Percentiles rank a stretch among this genome's conserved stretches.
phyloP scores from a whole-genome alignment of 2,113 vertebrate species.

The Synchiropus splendidus region DNA sequence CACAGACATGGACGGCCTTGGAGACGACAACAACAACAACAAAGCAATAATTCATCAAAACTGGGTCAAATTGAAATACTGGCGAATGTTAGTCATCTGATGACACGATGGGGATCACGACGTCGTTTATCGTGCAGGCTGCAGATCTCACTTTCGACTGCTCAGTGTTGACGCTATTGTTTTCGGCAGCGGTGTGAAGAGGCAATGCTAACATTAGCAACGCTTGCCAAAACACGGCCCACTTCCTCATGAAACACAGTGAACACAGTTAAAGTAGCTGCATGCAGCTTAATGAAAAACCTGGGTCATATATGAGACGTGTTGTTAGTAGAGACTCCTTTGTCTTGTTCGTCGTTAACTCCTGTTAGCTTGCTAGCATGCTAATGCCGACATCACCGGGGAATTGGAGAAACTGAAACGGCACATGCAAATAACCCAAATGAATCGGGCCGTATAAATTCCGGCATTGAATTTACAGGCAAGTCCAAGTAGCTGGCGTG shows the following conservation, averaged over 20 bases:
- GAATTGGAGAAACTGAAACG: slow-evolving; percentile 26
- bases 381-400: slow-evolving; percentile 28
- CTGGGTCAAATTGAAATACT: too few relatives aligned
- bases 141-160: too few relatives aligned
- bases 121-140: not conserved
- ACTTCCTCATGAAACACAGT: too few relatives aligned
- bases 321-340: slow-evolving; percentile 32
- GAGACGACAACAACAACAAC: slow-evolving; percentile 34
- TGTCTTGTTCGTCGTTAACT: slow-evolving; percentile 52
- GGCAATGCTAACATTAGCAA: slow-evolving; percentile 16
- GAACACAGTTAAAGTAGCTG: too few relatives aligned
- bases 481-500: too few relatives aligned
- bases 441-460: too few relatives aligned
- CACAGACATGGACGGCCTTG: not conserved
- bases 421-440: slow-evolving; percentile 13
- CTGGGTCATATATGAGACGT: not conserved
- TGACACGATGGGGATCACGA: too few relatives aligned
- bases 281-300: too few relatives aligned
- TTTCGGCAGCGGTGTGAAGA: slow-evolving; percentile 26
- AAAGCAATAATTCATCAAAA: slow-evolving; percentile 17
- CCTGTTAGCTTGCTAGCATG: slow-evolving; percentile 27
- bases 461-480: too few relatives aligned
- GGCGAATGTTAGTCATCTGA: too few relatives aligned
- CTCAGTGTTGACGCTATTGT: too few relatives aligned
- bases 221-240: too few relatives aligned